These are phyloP conservation scores for Caradrina kadenii DNA, from an alignment of 2,888 invertebrate genomes.

Conservation along the genomic window DNA sequence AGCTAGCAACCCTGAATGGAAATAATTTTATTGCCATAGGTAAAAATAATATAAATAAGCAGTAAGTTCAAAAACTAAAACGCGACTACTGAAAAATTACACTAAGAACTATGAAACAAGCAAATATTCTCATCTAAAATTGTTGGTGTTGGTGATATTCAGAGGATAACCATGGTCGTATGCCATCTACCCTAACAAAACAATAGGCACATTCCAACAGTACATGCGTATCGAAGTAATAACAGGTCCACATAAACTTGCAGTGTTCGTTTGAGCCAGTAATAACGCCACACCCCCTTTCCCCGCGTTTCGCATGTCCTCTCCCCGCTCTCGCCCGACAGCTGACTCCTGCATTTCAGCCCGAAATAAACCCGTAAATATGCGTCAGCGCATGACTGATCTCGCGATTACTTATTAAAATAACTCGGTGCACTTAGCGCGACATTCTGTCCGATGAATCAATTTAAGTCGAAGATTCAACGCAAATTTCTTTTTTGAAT, in stretches of 20 bases:
- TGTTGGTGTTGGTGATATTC: too few species aligned
- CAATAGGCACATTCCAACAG: too few species aligned
- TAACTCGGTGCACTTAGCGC: conserved; percentile 66
- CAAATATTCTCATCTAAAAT: too few species aligned
- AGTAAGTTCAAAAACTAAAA: too few species aligned
- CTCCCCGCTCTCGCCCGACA: conserved; percentile 54
- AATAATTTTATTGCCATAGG: too few species aligned
- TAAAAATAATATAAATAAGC: too few species aligned
- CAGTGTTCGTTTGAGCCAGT: conserved; percentile 58
- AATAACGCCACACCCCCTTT: conserved; percentile 57
- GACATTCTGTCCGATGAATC: conserved; percentile 69
- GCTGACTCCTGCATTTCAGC: conserved; percentile 74
- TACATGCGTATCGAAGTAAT: conserved; percentile 31
- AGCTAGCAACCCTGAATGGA: too few species aligned
- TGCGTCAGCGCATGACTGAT: conserved; percentile 77
- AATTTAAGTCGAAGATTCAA: conserved; percentile 60
- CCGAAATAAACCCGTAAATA: conserved; percentile 72
- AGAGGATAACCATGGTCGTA: too few species aligned
- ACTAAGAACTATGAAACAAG: too few species aligned
- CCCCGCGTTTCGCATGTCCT: conserved; percentile 46
- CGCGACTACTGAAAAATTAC: too few species aligned
- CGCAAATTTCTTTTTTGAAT: conserved; percentile 55
- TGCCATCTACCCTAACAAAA: too few species aligned
- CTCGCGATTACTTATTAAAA: conserved; percentile 70
- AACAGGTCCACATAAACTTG: conserved; percentile 56